Conservation (phyloP, 2,113 vertebrate species). For the Chiloscyllium plagiosum region DNA sequence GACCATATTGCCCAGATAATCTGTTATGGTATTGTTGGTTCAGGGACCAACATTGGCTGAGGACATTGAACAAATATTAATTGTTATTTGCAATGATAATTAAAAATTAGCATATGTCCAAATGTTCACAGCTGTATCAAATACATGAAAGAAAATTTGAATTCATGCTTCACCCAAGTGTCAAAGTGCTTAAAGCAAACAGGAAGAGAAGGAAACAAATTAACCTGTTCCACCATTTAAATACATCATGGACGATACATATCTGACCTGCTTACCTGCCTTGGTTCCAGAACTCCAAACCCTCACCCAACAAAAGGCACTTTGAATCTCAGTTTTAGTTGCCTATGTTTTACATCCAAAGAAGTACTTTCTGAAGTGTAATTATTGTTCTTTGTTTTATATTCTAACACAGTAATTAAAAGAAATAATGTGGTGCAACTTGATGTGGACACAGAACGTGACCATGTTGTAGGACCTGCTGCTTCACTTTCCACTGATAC, state of each 20-base stretch:
- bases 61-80: not conserved
- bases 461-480: constrained; percentile 57
- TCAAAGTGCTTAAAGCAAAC: not conserved
- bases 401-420: constrained; percentile 63
- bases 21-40: not conserved
- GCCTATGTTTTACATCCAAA: not conserved
- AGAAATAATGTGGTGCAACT: constrained; percentile 66
- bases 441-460: constrained; percentile 64
- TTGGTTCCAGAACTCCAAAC: not conserved
- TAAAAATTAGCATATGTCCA: not conserved
- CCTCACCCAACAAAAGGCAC: not conserved
- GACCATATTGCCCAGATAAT: not conserved
- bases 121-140: not conserved
- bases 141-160: not conserved
- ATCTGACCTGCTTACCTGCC: not conserved
- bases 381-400: not conserved
- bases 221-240: not conserved
- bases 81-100: not conserved
- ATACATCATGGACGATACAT: not conserved
- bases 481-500: constrained; percentile 43
- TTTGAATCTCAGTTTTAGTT: not conserved
- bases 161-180: not conserved
- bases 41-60: not conserved
- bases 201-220: not conserved
- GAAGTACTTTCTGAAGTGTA: not conserved